These are phyloP conservation scores for Ochropleura plecta DNA, from an alignment of 2,888 invertebrate genomes.

Conservation along the genomic window DNA sequence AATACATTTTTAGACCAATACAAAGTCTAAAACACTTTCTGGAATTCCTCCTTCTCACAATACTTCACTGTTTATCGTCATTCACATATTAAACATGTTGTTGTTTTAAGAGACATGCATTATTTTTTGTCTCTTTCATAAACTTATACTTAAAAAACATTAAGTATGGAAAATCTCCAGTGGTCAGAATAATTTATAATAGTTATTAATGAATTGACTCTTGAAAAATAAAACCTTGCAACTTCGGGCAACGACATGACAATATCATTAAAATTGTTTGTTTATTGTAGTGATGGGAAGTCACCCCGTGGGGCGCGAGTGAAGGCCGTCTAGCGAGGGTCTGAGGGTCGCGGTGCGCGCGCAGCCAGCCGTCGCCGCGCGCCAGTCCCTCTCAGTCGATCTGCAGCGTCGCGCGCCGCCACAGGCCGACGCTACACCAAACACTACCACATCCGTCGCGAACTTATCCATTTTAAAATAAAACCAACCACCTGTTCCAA, in stretches of 20 bases:
- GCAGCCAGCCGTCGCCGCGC: slow-evolving; percentile 66
- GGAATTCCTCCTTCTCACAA: neutral
- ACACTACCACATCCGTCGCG: slow-evolving; percentile 62
- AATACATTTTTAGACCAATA: neutral
- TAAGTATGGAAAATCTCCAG: neutral
- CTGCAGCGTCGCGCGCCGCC: slow-evolving; percentile 81
- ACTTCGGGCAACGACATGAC: slow-evolving; percentile 6
- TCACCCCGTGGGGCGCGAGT: slow-evolving; percentile 63
- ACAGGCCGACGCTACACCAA: slow-evolving; percentile 74
- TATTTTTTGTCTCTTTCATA: neutral
- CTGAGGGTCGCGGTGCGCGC: slow-evolving; percentile 80
- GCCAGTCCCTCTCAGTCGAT: slow-evolving; percentile 82
- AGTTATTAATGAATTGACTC: neutral
- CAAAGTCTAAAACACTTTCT: neutral
- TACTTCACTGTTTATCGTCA: neutral
- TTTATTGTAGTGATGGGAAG: slow-evolving; percentile 56
- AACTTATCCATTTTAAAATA: slow-evolving; percentile 63
- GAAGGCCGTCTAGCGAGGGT: slow-evolving; percentile 74
- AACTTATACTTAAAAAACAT: neutral
- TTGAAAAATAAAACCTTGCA: neutral
- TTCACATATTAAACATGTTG: too few relatives aligned
- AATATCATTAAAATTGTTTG: slow-evolving; percentile 36
- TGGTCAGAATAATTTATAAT: neutral
- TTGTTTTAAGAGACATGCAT: too few relatives aligned
- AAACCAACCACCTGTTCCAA: slow-evolving; percentile 62